A percentile compares a stretch with the other conserved stretches of the same genome.
Evolutionary conservation across 1,140 invertebrate genomes (phyloP).

Genomic region (Leguminivora glycinivorella): DNA sequence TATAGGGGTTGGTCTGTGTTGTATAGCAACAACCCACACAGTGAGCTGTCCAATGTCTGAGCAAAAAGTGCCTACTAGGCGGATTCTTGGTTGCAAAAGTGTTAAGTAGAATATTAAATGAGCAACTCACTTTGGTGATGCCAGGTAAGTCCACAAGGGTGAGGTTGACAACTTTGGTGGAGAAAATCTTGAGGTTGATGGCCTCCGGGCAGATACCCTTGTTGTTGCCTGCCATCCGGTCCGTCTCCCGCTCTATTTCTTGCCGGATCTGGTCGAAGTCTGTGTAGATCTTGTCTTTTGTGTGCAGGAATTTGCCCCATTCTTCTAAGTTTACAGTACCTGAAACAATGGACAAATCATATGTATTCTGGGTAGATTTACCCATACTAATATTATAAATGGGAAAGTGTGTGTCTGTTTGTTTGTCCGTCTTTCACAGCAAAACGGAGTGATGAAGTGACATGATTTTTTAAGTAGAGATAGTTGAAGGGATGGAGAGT

Average conservation of each 20-base stretch:
- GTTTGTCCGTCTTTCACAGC: too few species aligned
- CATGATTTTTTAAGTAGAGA: too few species aligned
- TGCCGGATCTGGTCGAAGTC: constrained; percentile 94
- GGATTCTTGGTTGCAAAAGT: too few species aligned
- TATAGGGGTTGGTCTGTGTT: too few species aligned
- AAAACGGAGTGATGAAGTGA: too few species aligned
- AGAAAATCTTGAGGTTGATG: constrained; percentile 98
- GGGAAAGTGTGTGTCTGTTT: too few species aligned
- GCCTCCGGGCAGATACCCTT: constrained; percentile 98
- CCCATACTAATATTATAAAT: too few species aligned
- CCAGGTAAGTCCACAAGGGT: constrained; percentile 99
- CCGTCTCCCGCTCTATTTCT: constrained; percentile 97
- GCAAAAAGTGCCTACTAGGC: too few species aligned
- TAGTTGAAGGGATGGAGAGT: too few species aligned
- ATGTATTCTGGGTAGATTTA: neutral
- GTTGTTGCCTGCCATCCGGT: constrained; percentile 94
- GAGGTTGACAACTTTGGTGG: constrained; percentile 95
- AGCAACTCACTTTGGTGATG: constrained; percentile 91
- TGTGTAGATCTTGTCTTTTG: constrained; percentile 92
- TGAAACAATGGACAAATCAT: constrained; percentile 63
- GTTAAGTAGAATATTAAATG: neutral
- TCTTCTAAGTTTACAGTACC: constrained; percentile 93
- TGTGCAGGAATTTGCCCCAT: constrained; percentile 98
- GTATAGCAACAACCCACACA: too few species aligned
- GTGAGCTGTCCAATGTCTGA: too few species aligned